A percentile compares a stretch with the other conserved stretches of the same genome.
These are phyloP conservation scores for Metridium senile DNA, from an alignment of 92 coral and sea anemone genomes.

Conservation along the genomic window DNA sequence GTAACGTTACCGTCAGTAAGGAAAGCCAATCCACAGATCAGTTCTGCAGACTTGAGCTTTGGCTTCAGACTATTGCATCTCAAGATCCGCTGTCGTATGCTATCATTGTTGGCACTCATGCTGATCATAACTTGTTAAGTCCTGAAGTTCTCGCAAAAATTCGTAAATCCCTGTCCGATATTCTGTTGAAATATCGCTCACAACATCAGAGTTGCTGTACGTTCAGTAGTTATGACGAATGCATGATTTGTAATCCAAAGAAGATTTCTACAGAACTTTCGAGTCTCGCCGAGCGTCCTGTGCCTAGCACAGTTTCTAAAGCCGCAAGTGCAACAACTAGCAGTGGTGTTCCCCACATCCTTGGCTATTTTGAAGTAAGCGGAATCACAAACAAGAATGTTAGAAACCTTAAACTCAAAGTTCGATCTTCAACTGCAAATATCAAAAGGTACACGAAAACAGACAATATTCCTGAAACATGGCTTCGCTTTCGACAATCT, in stretches of 20 bases:
- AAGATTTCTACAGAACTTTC: background rate
- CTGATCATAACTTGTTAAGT: conserved; percentile 28
- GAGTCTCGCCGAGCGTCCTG: background rate
- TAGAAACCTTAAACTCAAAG: background rate
- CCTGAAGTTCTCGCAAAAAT: conserved; percentile 15
- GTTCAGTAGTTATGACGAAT: background rate
- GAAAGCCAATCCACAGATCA: conserved; percentile 25
- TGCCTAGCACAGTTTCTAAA: background rate
- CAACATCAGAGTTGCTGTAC: conserved; percentile 12
- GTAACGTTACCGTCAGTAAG: conserved; percentile 24
- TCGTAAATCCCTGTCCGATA: background rate
- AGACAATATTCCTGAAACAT: conserved; percentile 19
- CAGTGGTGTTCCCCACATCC: conserved; percentile 37
- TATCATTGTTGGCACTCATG: conserved; percentile 42
- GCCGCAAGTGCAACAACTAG: background rate
- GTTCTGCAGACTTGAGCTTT: conserved; percentile 41
- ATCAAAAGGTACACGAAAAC: background rate
- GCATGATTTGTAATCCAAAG: background rate
- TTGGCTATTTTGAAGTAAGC: conserved; percentile 31
- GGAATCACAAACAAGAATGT: conserved; percentile 18
- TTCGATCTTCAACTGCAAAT: background rate
- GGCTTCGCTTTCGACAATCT: conserved; percentile 15
- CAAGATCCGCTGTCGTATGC: conserved; percentile 22
- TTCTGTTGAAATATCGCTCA: conserved; percentile 17
- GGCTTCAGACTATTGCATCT: conserved; percentile 41